These are phyloP conservation scores for Pararge aegeria DNA, from an alignment of 1,140 invertebrate genomes.

Conservation along the genomic window DNA sequence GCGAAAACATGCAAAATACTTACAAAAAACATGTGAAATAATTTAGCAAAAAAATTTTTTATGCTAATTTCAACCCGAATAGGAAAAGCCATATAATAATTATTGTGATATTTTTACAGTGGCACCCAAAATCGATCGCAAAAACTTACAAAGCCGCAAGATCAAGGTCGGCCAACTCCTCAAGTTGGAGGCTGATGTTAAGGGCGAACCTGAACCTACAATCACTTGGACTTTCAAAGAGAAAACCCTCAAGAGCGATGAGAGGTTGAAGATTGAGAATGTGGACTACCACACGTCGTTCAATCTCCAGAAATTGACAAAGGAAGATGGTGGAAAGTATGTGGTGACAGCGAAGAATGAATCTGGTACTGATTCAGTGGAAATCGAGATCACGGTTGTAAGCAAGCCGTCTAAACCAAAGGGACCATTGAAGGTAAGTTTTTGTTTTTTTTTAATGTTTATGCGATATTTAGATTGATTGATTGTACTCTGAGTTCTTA, in stretches of 20 bases:
- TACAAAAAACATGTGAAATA: too few relatives aligned
- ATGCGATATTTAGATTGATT: too few relatives aligned
- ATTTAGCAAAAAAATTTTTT: too few relatives aligned
- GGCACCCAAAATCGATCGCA: conserved; percentile 97
- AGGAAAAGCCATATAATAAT: not conserved
- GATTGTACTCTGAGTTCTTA: too few relatives aligned
- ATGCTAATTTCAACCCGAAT: too few relatives aligned
- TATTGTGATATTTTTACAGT: conserved; percentile 74
- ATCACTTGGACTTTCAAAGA: conserved; percentile 93
- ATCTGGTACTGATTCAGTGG: conserved; percentile 94
- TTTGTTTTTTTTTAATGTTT: not conserved
- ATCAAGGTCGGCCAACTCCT: conserved; percentile 92
- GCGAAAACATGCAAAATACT: too few relatives aligned
- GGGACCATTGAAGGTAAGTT: conserved; percentile 89
- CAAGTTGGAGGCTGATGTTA: conserved; percentile 93
- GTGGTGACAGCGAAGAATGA: conserved; percentile 95
- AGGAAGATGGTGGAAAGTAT: conserved; percentile 92
- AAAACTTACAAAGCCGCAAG: conserved; percentile 92
- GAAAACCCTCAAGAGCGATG: conserved; percentile 82
- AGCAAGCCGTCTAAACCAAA: conserved; percentile 91
- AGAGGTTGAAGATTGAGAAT: conserved; percentile 90
- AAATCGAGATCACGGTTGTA: conserved; percentile 94
- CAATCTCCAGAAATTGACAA: conserved; percentile 88
- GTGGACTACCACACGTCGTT: conserved; percentile 97
- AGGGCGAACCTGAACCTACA: conserved; percentile 94